These are phyloP conservation scores for Ceramica pisi DNA, from an alignment of 2,888 invertebrate species.

Conservation along the genomic window DNA sequence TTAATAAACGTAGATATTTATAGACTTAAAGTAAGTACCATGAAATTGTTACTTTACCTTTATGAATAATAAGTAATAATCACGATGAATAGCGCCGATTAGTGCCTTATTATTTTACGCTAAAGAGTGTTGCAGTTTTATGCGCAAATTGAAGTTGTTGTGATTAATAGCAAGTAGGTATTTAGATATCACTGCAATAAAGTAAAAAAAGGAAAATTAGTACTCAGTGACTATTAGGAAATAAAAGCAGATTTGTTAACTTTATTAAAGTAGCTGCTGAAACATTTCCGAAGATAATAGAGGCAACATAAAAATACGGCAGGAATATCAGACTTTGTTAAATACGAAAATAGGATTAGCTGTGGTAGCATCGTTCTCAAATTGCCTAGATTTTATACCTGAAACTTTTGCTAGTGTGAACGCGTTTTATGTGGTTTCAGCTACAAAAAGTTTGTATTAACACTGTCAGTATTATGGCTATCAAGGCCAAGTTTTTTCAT, in stretches of 20 bases:
- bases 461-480: constrained; percentile 5
- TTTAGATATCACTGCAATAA: too few relatives aligned
- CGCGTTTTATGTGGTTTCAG: constrained; percentile 11
- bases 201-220: neutral
- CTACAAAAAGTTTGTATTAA: constrained; percentile 31
- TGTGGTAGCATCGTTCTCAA: constrained; percentile 12
- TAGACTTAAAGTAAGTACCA: neutral
- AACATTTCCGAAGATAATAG: neutral
- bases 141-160: neutral
- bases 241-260: neutral
- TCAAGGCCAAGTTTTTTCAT: constrained; percentile 12
- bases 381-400: constrained; percentile 20
- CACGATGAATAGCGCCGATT: constrained; percentile 2
- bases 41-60: neutral
- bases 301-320: neutral
- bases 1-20: neutral
- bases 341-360: constrained; percentile 8
- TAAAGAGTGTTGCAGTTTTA: neutral
- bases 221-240: neutral
- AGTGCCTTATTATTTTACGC: neutral
- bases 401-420: constrained; percentile 20
- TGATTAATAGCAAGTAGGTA: too few relatives aligned
- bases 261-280: neutral
- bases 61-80: constrained; percentile 4
- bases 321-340: constrained; percentile 17